Evolutionary conservation across 2,797 vertebrate genomes (phyloP).

Genomic region (Chanos chanos): DNA sequence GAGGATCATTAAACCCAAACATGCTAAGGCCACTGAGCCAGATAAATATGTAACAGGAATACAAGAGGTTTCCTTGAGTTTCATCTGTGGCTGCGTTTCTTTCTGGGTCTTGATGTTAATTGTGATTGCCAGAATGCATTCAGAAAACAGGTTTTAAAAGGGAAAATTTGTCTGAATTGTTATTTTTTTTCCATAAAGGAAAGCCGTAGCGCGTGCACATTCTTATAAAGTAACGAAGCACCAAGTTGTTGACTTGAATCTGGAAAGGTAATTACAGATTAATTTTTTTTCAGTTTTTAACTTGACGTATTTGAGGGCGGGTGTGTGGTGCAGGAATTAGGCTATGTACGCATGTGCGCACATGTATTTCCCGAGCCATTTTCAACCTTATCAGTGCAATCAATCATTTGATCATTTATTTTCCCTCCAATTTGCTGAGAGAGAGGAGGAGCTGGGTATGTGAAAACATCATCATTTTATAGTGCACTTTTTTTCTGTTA

Average conservation of each 20-base stretch:
- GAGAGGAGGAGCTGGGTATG: conserved; percentile 37
- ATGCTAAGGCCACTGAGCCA: conserved; percentile 1
- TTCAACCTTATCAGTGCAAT: conserved; percentile 20
- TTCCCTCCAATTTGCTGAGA: conserved; percentile 23
- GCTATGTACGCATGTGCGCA: conserved; percentile 12
- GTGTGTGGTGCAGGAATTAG: conserved; percentile 11
- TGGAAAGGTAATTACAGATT: conserved; percentile 32
- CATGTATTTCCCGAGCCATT: not conserved
- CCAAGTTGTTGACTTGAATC: conserved; percentile 25
- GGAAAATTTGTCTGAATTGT: too few species aligned
- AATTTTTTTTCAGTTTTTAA: conserved; percentile 21
- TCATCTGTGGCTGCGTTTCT: not conserved
- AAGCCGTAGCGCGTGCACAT: too few species aligned
- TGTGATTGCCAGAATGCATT: not conserved
- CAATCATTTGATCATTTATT: conserved; percentile 46
- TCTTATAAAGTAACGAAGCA: conserved; percentile 2
- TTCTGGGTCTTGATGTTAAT: too few species aligned
- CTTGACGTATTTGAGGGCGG: conserved; percentile 1
- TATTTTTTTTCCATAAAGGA: too few species aligned
- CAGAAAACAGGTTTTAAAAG: not conserved
- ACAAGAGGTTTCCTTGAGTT: not conserved
- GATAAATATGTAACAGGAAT: conserved; percentile 7
- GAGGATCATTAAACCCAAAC: conserved; percentile 10
- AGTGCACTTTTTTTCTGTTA: conserved; percentile 9
- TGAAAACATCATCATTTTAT: conserved; percentile 47